A percentile compares a stretch with the other conserved stretches of the same genome.
Evolutionary conservation across 2,113 vertebrate species (phyloP).

Genomic region (Rattus rattus): DNA sequence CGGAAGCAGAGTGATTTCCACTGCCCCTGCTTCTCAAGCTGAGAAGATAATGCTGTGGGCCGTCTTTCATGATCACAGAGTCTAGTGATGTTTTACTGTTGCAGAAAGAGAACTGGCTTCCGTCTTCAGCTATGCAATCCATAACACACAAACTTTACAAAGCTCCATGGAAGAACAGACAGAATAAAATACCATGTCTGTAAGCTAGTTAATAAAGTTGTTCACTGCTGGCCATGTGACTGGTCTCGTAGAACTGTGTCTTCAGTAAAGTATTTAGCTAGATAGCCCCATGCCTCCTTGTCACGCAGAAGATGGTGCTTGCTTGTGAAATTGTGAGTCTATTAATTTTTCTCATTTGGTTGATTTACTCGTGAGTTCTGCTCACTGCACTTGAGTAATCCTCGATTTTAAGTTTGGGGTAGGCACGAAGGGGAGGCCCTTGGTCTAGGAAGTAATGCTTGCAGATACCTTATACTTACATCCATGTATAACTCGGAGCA

Average conservation of each 20-base stretch:
- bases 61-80: not conserved
- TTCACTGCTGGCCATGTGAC: slow-evolving; percentile 1
- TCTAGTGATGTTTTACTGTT: not conserved
- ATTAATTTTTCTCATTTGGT: not conserved
- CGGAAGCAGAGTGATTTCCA: not conserved
- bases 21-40: not conserved
- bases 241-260: slow-evolving; percentile 61
- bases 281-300: not conserved
- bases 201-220: slow-evolving; percentile 65
- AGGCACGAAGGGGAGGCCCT: not conserved
- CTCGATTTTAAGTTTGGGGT: slow-evolving; percentile 35
- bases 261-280: slow-evolving; percentile 40
- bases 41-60: not conserved
- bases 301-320: not conserved
- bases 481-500: not conserved
- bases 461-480: not conserved
- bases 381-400: not conserved
- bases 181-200: slow-evolving; percentile 3
- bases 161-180: slow-evolving; percentile 60
- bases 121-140: slow-evolving; percentile 53
- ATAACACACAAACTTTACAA: slow-evolving; percentile 59
- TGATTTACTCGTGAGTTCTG: not conserved
- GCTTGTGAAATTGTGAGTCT: slow-evolving; percentile 29
- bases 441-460: not conserved
- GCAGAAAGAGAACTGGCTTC: slow-evolving; percentile 29